phyloP scores from a whole-genome alignment of 2,888 invertebrate genomes.

The Reticulitermes lucifugus region DNA sequence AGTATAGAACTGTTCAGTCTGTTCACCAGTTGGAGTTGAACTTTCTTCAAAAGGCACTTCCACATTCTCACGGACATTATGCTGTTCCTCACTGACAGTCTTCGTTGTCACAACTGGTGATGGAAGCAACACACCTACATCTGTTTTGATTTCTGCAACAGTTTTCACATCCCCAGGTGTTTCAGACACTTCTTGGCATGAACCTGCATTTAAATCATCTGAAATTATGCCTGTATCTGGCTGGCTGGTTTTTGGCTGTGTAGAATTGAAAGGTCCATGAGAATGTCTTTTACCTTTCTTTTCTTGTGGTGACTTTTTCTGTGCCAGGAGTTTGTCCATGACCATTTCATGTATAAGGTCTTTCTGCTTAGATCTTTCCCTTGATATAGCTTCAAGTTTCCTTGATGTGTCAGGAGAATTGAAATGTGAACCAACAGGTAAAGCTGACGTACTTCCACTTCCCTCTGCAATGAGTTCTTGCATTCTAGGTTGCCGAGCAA shows the following conservation, averaged over 20 bases:
- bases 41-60: constrained; percentile 53
- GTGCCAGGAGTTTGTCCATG: constrained; percentile 79
- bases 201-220: neutral
- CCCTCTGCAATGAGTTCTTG: constrained; percentile 56
- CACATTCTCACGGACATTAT: constrained; percentile 44
- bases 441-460: constrained; percentile 46
- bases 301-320: constrained; percentile 68
- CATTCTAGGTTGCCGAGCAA: constrained; percentile 54
- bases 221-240: neutral
- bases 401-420: constrained; percentile 69
- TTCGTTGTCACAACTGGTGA: neutral
- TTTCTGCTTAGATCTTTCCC: constrained; percentile 85
- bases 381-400: constrained; percentile 80
- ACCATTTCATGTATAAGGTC: constrained; percentile 86
- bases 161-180: constrained; percentile 59
- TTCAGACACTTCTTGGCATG: constrained; percentile 27
- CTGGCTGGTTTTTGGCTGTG: neutral
- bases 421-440: constrained; percentile 61
- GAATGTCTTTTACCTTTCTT: constrained; percentile 68
- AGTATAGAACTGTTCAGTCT: constrained; percentile 51
- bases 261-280: constrained; percentile 13
- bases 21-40: constrained; percentile 44
- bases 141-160: constrained; percentile 56
- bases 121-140: neutral
- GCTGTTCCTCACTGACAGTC: constrained; percentile 27